Percentiles rank a stretch among this genome's conserved stretches.
Evolutionary conservation across 2,888 invertebrate genomes (phyloP).

Genomic region (Brassicogethes aeneus): DNA sequence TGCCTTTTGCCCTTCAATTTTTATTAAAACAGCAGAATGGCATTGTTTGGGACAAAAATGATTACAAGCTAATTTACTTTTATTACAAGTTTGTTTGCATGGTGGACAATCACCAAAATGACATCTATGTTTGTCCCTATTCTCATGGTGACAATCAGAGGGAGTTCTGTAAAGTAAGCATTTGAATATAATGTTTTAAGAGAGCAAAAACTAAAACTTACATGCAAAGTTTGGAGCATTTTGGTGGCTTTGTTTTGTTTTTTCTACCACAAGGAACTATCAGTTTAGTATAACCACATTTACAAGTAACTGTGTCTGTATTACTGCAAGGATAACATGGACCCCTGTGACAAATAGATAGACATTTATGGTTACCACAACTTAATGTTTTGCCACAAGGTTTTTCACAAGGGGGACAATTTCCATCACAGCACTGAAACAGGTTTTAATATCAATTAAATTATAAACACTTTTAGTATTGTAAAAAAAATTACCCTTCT

Average conservation of each 20-base stretch:
- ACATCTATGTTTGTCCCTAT: slow-evolving; percentile 65
- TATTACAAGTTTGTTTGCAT: slow-evolving; percentile 67
- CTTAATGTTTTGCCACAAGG: slow-evolving; percentile 72
- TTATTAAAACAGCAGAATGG: slow-evolving; percentile 64
- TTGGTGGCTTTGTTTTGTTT: slow-evolving; percentile 66
- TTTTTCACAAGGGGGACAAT: slow-evolving; percentile 77
- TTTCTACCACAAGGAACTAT: slow-evolving; percentile 83
- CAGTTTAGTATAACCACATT: slow-evolving; percentile 69
- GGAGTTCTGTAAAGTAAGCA: slow-evolving; percentile 49
- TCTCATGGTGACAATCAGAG: slow-evolving; percentile 75
- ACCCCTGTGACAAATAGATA: slow-evolving; percentile 70
- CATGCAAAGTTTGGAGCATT: slow-evolving; percentile 66
- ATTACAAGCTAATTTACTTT: slow-evolving; percentile 47
- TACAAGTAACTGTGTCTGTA: slow-evolving; percentile 64
- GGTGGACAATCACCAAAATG: slow-evolving; percentile 79
- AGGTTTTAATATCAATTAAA: no score
- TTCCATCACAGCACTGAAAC: slow-evolving; percentile 71
- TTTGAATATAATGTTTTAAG: no score
- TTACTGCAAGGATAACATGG: slow-evolving; percentile 77
- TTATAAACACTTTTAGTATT: no score
- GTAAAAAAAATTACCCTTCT: slow-evolving; percentile 51
- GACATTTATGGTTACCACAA: slow-evolving; percentile 83
- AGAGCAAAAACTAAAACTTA: no score
- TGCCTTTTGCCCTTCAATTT: slow-evolving; percentile 49
- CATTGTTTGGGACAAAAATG: slow-evolving; percentile 67